phyloP scores from a whole-genome alignment of 2,113 vertebrate genomes.

The Hydrolagus affinis region DNA sequence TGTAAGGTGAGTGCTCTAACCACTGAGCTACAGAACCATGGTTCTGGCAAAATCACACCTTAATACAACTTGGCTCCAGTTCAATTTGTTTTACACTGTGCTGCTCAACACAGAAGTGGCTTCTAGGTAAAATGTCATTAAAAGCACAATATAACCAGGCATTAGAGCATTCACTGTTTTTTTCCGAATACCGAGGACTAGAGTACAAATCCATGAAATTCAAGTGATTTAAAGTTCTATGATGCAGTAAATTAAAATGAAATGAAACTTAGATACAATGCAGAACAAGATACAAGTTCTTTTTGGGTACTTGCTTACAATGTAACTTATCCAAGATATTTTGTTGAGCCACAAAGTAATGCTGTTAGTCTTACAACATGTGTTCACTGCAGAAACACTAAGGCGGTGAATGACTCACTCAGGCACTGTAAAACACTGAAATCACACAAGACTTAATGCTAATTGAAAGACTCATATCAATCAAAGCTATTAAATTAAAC shows the following conservation, averaged over 20 bases:
- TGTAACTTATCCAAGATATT: not conserved
- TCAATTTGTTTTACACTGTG: too few relatives aligned
- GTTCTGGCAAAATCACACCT: too few relatives aligned
- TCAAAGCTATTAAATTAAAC: not conserved
- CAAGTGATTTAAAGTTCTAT: not conserved
- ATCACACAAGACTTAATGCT: not conserved
- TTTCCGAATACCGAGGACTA: not conserved
- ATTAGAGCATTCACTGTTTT: not conserved
- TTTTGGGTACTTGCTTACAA: not conserved
- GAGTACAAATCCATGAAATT: not conserved
- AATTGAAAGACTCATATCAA: not conserved
- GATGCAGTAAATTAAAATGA: not conserved
- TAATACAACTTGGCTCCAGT: too few relatives aligned
- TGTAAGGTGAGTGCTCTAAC: too few relatives aligned
- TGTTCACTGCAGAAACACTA: not conserved
- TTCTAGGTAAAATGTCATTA: too few relatives aligned
- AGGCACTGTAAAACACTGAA: too few relatives aligned
- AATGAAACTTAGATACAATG: not conserved
- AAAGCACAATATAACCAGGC: too few relatives aligned
- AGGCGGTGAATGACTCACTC: not conserved
- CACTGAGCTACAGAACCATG: too few relatives aligned
- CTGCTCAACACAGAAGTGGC: too few relatives aligned
- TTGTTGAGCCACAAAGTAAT: conserved; percentile 14
- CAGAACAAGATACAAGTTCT: not conserved
- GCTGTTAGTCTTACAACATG: not conserved